These are phyloP conservation scores for Labeo calbasu DNA, from an alignment of 2,797 vertebrate species.

Conservation along the genomic window DNA sequence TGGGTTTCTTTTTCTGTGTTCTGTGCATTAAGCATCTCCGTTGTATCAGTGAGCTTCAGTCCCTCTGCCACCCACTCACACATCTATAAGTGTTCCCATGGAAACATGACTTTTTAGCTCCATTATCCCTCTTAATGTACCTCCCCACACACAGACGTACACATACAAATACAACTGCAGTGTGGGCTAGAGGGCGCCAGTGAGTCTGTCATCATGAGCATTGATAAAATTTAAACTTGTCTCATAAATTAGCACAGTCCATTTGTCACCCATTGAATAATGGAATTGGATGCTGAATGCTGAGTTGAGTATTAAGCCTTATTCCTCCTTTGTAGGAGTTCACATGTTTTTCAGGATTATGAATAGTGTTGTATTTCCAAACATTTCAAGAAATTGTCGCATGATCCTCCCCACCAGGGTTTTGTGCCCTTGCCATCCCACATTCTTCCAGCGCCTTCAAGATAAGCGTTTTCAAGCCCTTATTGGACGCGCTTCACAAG, in stretches of 20 bases:
- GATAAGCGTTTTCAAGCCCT: constrained; percentile 44
- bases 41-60: constrained; percentile 59
- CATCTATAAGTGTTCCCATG: constrained; percentile 72
- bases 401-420: neutral
- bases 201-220: constrained; percentile 21
- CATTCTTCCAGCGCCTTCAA: constrained; percentile 27
- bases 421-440: constrained; percentile 35
- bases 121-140: constrained; percentile 53
- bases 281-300: neutral
- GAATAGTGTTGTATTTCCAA: neutral
- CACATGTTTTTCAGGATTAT: constrained; percentile 15
- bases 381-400: constrained; percentile 41
- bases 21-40: constrained; percentile 63
- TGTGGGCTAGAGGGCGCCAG: constrained; percentile 55
- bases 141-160: constrained; percentile 21
- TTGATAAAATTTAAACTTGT: constrained; percentile 1
- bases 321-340: neutral
- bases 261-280: neutral
- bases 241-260: neutral
- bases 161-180: constrained; percentile 26
- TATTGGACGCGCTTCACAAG: constrained; percentile 41
- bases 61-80: constrained; percentile 70
- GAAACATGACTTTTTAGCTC: constrained; percentile 73
- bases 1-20: constrained; percentile 48
- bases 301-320: neutral